These are phyloP conservation scores for Trachemys scripta DNA, from an alignment of 2,113 vertebrate species.

Conservation along the genomic window DNA sequence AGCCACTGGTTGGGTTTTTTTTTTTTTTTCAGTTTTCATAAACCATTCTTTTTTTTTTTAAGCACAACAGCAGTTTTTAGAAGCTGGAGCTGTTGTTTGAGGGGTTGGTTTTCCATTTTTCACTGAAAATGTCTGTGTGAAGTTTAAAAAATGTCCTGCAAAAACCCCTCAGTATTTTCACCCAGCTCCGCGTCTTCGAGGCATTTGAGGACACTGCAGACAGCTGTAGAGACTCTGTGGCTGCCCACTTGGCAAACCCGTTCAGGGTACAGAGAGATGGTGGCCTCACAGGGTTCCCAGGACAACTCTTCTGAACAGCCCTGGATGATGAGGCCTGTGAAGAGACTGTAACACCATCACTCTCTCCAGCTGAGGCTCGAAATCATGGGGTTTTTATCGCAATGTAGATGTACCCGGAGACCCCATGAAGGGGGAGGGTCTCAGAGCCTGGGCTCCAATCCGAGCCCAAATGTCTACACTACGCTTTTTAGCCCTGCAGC, in stretches of 20 bases:
- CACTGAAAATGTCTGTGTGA: not conserved
- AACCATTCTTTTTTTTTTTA: not conserved
- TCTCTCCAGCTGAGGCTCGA: not conserved
- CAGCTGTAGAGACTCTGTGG: too few species aligned
- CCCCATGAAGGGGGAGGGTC: too few species aligned
- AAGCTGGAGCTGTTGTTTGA: not conserved
- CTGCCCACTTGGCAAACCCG: not conserved
- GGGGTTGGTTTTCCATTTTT: not conserved
- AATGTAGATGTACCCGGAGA: too few species aligned
- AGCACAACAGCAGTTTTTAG: not conserved
- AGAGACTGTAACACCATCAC: not conserved
- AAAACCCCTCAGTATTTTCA: not conserved
- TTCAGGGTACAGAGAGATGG: not conserved
- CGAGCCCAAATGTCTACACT: too few species aligned
- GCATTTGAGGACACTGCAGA: not conserved
- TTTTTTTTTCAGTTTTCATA: not conserved
- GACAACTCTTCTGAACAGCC: not conserved
- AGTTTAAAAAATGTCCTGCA: not conserved
- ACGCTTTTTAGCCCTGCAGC: too few species aligned
- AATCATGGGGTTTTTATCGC: too few species aligned
- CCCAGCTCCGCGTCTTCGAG: too few species aligned
- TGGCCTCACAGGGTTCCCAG: not conserved
- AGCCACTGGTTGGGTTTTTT: too few species aligned
- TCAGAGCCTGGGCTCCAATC: too few species aligned
- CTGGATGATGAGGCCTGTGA: not conserved